Conservation (phyloP, 2,888 invertebrate genomes). For the Miltochrista miniata region DNA sequence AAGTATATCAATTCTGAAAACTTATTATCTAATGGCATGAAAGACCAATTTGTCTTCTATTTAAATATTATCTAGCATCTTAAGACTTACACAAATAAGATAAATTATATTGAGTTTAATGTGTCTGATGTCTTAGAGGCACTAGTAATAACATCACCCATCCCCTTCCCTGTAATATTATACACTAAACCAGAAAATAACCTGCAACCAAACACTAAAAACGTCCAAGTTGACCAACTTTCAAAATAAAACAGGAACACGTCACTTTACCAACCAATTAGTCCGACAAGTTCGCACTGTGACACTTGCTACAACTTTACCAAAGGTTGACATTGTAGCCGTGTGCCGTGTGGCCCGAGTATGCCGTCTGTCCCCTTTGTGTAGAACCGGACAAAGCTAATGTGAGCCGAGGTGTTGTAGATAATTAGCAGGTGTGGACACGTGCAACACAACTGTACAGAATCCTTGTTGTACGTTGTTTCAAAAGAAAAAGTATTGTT, state of each 20-base stretch:
- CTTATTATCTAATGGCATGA: too few species aligned
- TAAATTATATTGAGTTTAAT: too few species aligned
- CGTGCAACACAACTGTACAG: conserved; percentile 27
- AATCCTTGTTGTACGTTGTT: too few species aligned
- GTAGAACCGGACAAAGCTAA: conserved; percentile 35
- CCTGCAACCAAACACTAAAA: not conserved
- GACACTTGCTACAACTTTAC: conserved; percentile 7
- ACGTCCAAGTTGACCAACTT: not conserved
- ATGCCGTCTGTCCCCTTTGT: conserved; percentile 7
- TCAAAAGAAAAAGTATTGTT: too few species aligned
- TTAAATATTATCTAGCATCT: too few species aligned
- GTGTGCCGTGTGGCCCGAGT: not conserved
- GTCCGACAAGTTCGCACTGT: conserved; percentile 8
- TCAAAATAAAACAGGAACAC: not conserved
- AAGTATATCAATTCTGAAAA: too few species aligned
- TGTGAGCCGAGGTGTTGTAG: conserved; percentile 29
- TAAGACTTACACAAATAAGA: too few species aligned
- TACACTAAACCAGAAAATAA: too few species aligned
- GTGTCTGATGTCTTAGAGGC: too few species aligned
- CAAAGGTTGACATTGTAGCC: conserved; percentile 7
- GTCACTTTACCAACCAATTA: conserved; percentile 9
- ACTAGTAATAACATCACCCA: too few species aligned
- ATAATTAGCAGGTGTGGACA: conserved; percentile 43
- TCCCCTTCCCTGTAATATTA: too few species aligned
- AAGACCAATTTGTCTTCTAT: too few species aligned